Conservation (phyloP, 2,113 vertebrate genomes). For the Gymnobelideus leadbeateri region DNA sequence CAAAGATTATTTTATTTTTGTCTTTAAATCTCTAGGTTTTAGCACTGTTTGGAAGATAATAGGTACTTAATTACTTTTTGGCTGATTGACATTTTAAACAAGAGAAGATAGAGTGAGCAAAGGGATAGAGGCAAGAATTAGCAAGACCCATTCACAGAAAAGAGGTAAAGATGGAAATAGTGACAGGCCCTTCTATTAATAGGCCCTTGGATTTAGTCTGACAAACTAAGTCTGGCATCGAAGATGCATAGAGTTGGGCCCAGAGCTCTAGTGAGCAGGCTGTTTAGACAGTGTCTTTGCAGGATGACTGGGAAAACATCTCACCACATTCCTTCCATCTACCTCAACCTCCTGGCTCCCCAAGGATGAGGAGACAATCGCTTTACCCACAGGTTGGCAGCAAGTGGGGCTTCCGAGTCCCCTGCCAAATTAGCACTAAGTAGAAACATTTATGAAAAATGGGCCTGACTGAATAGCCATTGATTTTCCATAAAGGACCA, state of each 20-base stretch:
- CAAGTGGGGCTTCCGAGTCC: neutral
- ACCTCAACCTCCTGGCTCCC: neutral
- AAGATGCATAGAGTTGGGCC: neutral
- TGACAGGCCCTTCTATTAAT: neutral
- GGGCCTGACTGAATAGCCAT: conserved; percentile 41
- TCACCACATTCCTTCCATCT: neutral
- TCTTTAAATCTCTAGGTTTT: neutral
- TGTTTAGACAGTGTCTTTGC: neutral
- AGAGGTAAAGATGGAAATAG: neutral
- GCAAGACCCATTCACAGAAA: neutral
- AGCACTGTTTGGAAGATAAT: neutral
- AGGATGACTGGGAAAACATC: neutral
- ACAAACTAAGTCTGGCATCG: neutral
- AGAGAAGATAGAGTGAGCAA: neutral
- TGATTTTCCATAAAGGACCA: conserved; percentile 38
- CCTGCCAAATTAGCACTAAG: conserved; percentile 42
- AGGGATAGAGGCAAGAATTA: neutral
- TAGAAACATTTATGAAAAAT: conserved; percentile 37
- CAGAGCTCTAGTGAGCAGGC: accelerated
- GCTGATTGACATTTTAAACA: neutral
- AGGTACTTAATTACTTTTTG: neutral
- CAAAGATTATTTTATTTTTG: neutral
- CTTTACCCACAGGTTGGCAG: neutral
- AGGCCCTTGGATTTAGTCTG: neutral
- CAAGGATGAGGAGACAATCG: neutral